phyloP scores from a whole-genome alignment of 2,888 invertebrate genomes.

The Tyria jacobaeae region DNA sequence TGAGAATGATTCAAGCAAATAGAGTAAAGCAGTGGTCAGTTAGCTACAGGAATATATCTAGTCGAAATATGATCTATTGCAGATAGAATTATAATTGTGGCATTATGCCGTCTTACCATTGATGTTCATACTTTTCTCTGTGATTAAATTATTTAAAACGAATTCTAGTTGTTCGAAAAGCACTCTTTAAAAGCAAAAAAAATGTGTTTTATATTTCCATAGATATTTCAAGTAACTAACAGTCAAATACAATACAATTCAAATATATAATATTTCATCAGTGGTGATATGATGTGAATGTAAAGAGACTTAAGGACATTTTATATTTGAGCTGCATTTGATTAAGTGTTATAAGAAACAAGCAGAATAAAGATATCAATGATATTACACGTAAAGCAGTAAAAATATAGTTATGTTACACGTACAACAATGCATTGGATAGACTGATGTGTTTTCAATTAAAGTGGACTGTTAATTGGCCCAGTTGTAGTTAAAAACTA shows the following conservation, averaged over 20 bases:
- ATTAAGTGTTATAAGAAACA: not conserved
- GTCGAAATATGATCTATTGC: not conserved
- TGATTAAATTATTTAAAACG: not conserved
- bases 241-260: not conserved
- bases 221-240: not conserved
- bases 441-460: too few relatives aligned
- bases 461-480: not conserved
- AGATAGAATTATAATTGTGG: not conserved
- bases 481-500: not conserved
- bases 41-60: not conserved
- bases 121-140: too few relatives aligned
- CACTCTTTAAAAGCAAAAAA: too few relatives aligned
- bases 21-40: not conserved
- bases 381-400: not conserved
- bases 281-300: not conserved
- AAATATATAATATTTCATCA: too few relatives aligned
- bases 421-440: not conserved
- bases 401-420: not conserved
- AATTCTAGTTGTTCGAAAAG: too few relatives aligned
- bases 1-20: constrained; percentile 9
- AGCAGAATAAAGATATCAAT: not conserved
- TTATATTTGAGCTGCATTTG: not conserved
- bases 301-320: not conserved
- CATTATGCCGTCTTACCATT: not conserved
- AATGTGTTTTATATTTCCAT: not conserved